phyloP scores from a whole-genome alignment of 2,888 invertebrate genomes.

The Merodon equestris region DNA sequence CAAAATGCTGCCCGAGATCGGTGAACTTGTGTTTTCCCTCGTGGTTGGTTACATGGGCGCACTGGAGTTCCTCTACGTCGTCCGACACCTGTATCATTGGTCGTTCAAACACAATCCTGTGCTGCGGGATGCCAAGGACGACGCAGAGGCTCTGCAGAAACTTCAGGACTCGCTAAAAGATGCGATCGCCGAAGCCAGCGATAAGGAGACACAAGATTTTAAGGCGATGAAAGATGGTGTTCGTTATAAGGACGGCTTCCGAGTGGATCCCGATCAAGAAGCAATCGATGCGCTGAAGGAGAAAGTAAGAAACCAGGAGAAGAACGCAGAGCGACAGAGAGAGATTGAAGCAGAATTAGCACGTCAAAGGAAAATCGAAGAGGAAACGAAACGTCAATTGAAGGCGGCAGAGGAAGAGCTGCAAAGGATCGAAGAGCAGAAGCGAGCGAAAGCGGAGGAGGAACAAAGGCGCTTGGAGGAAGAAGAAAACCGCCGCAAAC shows the following conservation, averaged over 20 bases:
- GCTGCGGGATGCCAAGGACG: slow-evolving; percentile 59
- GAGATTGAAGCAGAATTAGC: slow-evolving; percentile 74
- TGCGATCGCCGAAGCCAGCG: slow-evolving; percentile 71
- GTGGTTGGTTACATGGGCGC: slow-evolving; percentile 88
- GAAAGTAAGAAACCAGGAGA: slow-evolving; percentile 59
- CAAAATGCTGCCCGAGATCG: slow-evolving; percentile 81
- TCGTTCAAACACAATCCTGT: slow-evolving; percentile 73
- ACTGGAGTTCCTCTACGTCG: slow-evolving; percentile 80
- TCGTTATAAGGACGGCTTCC: slow-evolving; percentile 76
- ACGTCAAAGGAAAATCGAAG: slow-evolving; percentile 73
- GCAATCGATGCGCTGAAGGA: slow-evolving; percentile 69
- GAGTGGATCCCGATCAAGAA: slow-evolving; percentile 73
- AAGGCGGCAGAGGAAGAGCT: slow-evolving; percentile 74
- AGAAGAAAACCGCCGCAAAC: slow-evolving; percentile 31
- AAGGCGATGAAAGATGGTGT: slow-evolving; percentile 77
- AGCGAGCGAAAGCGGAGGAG: slow-evolving; percentile 22
- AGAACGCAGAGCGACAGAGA: slow-evolving; percentile 61
- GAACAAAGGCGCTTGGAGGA: slow-evolving; percentile 16
- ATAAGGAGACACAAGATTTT: slow-evolving; percentile 69
- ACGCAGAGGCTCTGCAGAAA: slow-evolving; percentile 71
- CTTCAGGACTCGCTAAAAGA: slow-evolving; percentile 74
- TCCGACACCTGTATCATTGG: slow-evolving; percentile 77
- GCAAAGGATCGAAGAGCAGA: slow-evolving; percentile 69
- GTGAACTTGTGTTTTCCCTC: slow-evolving; percentile 86
- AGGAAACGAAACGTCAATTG: slow-evolving; percentile 73